Conservation (phyloP, 2,888 invertebrate species). For the Aricia artaxerxes region DNA sequence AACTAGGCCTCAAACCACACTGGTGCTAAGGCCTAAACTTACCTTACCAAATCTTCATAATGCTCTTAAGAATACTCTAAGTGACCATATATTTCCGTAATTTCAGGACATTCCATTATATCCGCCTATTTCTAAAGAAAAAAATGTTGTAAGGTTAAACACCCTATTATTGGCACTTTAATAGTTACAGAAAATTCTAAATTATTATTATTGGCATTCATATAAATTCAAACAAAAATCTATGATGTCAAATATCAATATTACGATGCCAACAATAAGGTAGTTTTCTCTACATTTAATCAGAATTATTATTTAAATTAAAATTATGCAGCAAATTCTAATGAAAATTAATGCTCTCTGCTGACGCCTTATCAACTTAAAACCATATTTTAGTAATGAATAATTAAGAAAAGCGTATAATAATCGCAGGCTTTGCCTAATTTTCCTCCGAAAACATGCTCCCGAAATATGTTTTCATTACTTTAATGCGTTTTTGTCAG, state of each 20-base stretch:
- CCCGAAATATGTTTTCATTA: neutral
- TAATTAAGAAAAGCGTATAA: neutral
- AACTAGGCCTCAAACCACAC: slow-evolving; percentile 51
- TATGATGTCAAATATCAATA: no score
- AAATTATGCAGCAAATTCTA: neutral
- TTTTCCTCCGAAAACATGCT: neutral
- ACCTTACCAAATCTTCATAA: slow-evolving; percentile 38
- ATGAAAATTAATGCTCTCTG: neutral
- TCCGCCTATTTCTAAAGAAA: neutral
- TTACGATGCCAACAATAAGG: no score
- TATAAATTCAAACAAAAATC: no score
- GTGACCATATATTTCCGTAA: neutral
- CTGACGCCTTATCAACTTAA: neutral
- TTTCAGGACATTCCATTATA: neutral
- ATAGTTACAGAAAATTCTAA: no score
- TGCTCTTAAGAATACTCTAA: slow-evolving; percentile 16
- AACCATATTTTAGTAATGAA: neutral
- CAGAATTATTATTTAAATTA: neutral
- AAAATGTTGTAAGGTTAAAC: no score
- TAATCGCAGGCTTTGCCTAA: neutral
- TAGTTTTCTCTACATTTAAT: no score
- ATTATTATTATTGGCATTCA: no score
- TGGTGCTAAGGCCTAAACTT: slow-evolving; percentile 35
- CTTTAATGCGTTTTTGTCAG: neutral
- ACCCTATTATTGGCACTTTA: no score